Percentiles rank a stretch among this genome's conserved stretches.
phyloP scores from a whole-genome alignment of 2,888 invertebrate species.

The Argyresthia goedartella region DNA sequence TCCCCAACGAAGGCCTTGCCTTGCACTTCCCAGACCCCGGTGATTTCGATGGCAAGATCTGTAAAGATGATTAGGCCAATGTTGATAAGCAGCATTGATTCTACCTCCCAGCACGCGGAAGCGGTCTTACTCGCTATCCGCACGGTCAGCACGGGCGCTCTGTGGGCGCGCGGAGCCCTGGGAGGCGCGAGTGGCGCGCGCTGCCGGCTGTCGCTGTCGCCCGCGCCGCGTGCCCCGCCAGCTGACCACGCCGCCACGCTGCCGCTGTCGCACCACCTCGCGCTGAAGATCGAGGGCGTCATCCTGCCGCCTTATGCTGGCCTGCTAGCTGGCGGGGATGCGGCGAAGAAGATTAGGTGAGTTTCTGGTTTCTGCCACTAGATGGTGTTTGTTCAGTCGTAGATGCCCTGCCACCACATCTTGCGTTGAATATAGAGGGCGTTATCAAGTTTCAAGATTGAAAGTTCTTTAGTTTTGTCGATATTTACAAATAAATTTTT shows the following conservation, averaged over 20 bases:
- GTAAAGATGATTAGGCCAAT: too few species aligned
- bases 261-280: constrained; percentile 86
- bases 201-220: constrained; percentile 56
- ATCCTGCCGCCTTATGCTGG: constrained; percentile 68
- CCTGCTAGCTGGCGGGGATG: not conserved
- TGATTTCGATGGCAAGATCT: too few species aligned
- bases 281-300: constrained; percentile 95
- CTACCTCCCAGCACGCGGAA: constrained; percentile 32
- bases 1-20: too few species aligned
- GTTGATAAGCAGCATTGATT: too few species aligned
- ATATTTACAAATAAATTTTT: too few species aligned
- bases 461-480: too few species aligned
- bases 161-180: constrained; percentile 84
- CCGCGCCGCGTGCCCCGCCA: constrained; percentile 49
- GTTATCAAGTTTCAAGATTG: too few species aligned
- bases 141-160: constrained; percentile 78
- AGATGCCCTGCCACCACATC: constrained; percentile 78
- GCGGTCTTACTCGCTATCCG: constrained; percentile 38
- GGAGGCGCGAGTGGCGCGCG: constrained; percentile 76
- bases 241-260: constrained; percentile 90
- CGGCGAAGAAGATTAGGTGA: not conserved
- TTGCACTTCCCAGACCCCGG: too few species aligned
- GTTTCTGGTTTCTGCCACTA: not conserved
- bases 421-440: constrained; percentile 94
- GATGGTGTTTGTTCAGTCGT: not conserved